Percentiles rank a stretch among this genome's conserved stretches.
phyloP scores from a whole-genome alignment of 2,113 vertebrate genomes.

The Illadopsis cleaveri region DNA sequence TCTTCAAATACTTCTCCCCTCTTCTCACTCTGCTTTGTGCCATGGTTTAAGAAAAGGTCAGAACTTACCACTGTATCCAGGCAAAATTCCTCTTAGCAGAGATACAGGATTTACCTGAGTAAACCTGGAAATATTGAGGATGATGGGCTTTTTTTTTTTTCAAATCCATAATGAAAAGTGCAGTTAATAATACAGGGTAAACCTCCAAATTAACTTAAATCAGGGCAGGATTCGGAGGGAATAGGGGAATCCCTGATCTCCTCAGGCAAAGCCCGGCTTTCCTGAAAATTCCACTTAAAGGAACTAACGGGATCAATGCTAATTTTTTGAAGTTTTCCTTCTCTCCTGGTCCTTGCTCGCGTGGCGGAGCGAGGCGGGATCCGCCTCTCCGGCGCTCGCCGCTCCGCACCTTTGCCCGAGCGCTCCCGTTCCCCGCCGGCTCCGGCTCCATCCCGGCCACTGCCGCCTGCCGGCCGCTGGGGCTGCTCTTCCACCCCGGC shows the following conservation, averaged over 20 bases:
- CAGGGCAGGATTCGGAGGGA: not conserved
- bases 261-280: not conserved
- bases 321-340: not conserved
- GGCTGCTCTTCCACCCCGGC: not conserved
- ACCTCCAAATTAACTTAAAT: not conserved
- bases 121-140: not conserved
- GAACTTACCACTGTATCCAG: not conserved
- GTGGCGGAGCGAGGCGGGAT: not conserved
- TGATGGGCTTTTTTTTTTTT: not conserved
- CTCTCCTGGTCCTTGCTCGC: not conserved
- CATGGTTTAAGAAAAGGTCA: not conserved
- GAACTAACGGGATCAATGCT: not conserved
- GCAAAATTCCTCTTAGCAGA: not conserved
- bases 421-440: not conserved
- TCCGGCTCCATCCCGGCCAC: not conserved
- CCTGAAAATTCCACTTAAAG: not conserved
- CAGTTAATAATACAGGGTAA: not conserved
- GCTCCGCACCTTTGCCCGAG: not conserved
- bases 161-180: not conserved
- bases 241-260: not conserved
- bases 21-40: not conserved
- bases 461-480: not conserved
- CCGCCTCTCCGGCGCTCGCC: not conserved
- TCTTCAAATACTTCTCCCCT: not conserved
- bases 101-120: not conserved